Percentiles rank a stretch among this genome's conserved stretches.
Evolutionary conservation across 1,140 invertebrate genomes (phyloP).

Genomic region (Chrysopa pallens): DNA sequence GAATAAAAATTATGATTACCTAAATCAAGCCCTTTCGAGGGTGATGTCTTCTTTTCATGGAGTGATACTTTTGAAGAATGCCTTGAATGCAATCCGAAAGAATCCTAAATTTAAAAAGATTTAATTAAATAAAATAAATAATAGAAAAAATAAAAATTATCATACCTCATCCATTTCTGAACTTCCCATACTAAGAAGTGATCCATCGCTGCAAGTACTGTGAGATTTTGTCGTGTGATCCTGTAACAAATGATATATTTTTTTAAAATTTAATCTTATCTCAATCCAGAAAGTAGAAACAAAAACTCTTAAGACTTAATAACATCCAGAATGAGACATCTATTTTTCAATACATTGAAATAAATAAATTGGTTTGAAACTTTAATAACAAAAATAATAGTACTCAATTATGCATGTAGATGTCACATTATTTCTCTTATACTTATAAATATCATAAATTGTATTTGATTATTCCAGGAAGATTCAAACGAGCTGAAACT

Average conservation of each 20-base stretch:
- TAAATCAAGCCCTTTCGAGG: neutral
- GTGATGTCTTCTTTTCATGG: conserved; percentile 21
- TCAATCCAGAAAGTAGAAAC: too few relatives aligned
- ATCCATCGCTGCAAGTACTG: conserved; percentile 52
- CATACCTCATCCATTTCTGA: conserved; percentile 45
- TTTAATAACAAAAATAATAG: too few relatives aligned
- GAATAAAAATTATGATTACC: neutral
- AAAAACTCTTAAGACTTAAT: too few relatives aligned
- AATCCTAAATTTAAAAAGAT: conserved; percentile 19
- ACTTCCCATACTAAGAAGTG: conserved; percentile 49
- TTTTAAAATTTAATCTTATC: too few relatives aligned
- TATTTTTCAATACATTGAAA: too few relatives aligned
- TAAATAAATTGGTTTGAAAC: too few relatives aligned
- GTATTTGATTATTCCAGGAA: too few relatives aligned
- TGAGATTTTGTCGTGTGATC: conserved; percentile 37
- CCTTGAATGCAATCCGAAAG: conserved; percentile 22
- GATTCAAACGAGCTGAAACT: too few relatives aligned
- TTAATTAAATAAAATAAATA: neutral
- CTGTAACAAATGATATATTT: conserved; percentile 18
- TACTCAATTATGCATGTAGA: too few relatives aligned
- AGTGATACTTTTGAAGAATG: conserved; percentile 30
- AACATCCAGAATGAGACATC: too few relatives aligned
- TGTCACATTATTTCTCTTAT: too few relatives aligned
- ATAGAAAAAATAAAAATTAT: conserved; percentile 2
- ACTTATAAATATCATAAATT: too few relatives aligned